These are phyloP conservation scores for Oxystoma pomonae DNA, from an alignment of 2,888 invertebrate species.

Conservation along the genomic window DNA sequence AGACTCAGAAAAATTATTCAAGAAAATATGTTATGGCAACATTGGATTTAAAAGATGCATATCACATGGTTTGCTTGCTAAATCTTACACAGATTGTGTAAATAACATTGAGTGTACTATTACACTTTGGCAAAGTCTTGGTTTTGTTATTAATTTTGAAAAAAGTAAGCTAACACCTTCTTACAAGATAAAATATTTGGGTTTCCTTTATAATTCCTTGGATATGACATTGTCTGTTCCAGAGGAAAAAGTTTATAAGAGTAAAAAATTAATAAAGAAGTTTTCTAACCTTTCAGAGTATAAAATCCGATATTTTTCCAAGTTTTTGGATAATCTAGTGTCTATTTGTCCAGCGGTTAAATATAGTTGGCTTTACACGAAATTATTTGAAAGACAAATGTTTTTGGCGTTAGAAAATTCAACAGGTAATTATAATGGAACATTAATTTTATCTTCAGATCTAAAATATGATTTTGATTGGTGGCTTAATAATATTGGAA, in stretches of 20 bases:
- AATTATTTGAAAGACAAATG: slow-evolving; percentile 22
- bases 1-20: no score
- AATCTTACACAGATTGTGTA: slow-evolving; percentile 2
- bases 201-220: slow-evolving; percentile 23
- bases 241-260: slow-evolving; percentile 7
- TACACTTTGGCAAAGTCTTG: slow-evolving; percentile 9
- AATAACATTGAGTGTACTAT: slow-evolving; percentile 2
- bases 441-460: slow-evolving; percentile 16
- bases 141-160: slow-evolving; percentile 23
- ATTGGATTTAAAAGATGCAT: slow-evolving; percentile 8
- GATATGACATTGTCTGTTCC: slow-evolving; percentile 18
- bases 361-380: slow-evolving; percentile 27
- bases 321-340: slow-evolving; percentile 24
- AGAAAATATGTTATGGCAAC: slow-evolving; percentile 13
- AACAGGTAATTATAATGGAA: slow-evolving; percentile 17
- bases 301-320: slow-evolving; percentile 26
- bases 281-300: slow-evolving; percentile 8
- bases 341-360: slow-evolving; percentile 29
- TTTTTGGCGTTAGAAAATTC: slow-evolving; percentile 19
- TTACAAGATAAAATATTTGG: slow-evolving; percentile 18
- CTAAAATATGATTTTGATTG: slow-evolving; percentile 25
- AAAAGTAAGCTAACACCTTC: slow-evolving; percentile 21
- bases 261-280: slow-evolving; percentile 4
- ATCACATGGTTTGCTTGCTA: slow-evolving; percentile 4
- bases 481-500: slow-evolving; percentile 23